Base-by-base conservation (phyloP, 2,888 invertebrate genomes). In the Temnothorax rugatulus region DNA sequence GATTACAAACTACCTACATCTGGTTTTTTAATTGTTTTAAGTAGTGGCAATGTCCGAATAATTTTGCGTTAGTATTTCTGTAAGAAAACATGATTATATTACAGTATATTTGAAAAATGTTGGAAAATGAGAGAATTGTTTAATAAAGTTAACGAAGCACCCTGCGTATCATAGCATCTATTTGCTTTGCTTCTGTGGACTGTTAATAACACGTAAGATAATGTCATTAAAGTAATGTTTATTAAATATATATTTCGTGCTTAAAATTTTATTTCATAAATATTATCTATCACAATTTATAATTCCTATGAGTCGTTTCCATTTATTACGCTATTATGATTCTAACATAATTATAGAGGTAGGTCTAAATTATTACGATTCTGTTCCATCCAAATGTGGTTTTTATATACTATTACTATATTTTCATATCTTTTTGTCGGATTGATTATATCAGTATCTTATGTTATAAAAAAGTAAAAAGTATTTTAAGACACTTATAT, bases 1-100 rank as follows among this genome's bases (percentile, higher is more conserved):
- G 54, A 79, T 75, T 54, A 29, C 54, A 73, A 71, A 66, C n/a
- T 57, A 77, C 52, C 47, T 57, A 79, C 13, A 71, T 61, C 44
- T 57, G 38, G 5, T 85, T 79, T 74, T 50, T 59, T 47, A 47
- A 29, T 71, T 21, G 29, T 34, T 13, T 52, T 13, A 38, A 38
- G 4, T 21, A 25, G 25, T 50, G 15, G 11, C n/a, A 57, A 69
- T 44, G 11, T 29, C 9, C 0, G 4, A 66, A 68, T 54, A 77
- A 57, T 34, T 71, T 44, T 71, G 9, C 50, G 13, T 44, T 44
- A 21, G 1, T 68, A 9, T 52, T 52, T 66, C 69, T 41, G 0
- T 38, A 38, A 75, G 4, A 47, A 47, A 15, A 74, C 52, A 74
- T 52, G 9, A 44, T 54, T 50, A 75, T 63, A 75, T 50, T 21